A percentile compares a stretch with the other conserved stretches of the same genome.
Evolutionary conservation across 1,140 invertebrate species (phyloP).

Genomic region (Palaemon carinicauda): DNA sequence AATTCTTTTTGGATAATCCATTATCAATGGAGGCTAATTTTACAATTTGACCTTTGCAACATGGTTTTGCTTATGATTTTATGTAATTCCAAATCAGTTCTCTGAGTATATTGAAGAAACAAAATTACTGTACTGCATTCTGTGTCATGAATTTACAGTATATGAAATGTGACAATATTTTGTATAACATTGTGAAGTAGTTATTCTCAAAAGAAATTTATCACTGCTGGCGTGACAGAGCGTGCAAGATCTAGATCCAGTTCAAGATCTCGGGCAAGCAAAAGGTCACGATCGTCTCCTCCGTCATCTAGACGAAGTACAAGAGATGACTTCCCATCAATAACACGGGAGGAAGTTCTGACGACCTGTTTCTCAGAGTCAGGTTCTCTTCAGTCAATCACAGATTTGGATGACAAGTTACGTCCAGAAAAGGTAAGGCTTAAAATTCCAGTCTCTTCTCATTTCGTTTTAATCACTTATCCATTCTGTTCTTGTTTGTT

Average conservation of each 20-base stretch:
- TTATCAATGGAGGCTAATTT: too few species aligned
- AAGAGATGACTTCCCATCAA: slow-evolving; percentile 66
- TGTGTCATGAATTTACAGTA: too few species aligned
- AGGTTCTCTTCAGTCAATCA: slow-evolving; percentile 34
- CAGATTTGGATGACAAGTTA: slow-evolving; percentile 16
- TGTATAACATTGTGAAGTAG: too few species aligned
- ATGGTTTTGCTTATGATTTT: too few species aligned
- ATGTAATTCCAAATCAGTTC: too few species aligned
- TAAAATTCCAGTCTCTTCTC: not conserved
- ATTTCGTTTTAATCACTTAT: too few species aligned
- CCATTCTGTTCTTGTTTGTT: not conserved
- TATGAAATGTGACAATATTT: too few species aligned
- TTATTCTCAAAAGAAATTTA: not conserved
- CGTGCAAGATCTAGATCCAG: slow-evolving; percentile 63
- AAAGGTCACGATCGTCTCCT: slow-evolving; percentile 73
- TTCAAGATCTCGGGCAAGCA: slow-evolving; percentile 68
- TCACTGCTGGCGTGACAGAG: not conserved
- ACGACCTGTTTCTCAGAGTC: slow-evolving; percentile 21
- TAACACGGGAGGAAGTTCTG: not conserved
- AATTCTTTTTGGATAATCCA: too few species aligned
- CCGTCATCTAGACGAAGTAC: slow-evolving; percentile 74
- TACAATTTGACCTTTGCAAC: too few species aligned
- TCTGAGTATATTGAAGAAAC: too few species aligned
- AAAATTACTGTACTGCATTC: too few species aligned
- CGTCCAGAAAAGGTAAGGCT: slow-evolving; percentile 40